These are phyloP conservation scores for Gadopsis marmoratus DNA, from an alignment of 2,797 vertebrate species.

Conservation along the genomic window DNA sequence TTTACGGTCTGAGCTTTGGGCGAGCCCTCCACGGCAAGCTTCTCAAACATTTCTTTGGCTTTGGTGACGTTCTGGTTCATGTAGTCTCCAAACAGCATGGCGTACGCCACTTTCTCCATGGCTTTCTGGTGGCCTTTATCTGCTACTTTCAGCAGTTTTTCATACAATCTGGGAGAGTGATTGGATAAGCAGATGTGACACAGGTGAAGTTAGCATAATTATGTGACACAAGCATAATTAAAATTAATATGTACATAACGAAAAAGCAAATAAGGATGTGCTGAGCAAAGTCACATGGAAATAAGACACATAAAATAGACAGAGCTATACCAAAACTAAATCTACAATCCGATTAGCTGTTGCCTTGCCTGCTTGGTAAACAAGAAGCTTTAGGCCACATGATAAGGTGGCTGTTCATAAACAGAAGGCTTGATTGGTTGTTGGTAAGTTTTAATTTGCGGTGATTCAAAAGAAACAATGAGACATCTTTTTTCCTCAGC, in stretches of 20 bases:
- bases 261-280: constrained; percentile 58
- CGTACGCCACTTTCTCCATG: constrained; percentile 96
- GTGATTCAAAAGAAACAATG: not conserved
- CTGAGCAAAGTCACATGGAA: not conserved
- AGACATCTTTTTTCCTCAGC: not conserved
- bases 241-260: constrained; percentile 20
- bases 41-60: constrained; percentile 94
- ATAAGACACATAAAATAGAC: constrained; percentile 6
- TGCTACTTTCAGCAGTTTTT: constrained; percentile 92
- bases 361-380: not conserved
- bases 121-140: constrained; percentile 93
- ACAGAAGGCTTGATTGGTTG: not conserved
- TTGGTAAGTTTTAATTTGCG: not conserved
- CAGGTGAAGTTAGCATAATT: not conserved
- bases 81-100: constrained; percentile 95
- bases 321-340: not conserved
- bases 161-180: constrained; percentile 87
- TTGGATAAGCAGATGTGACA: constrained; percentile 1
- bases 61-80: constrained; percentile 90
- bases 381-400: not conserved
- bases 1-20: constrained; percentile 95
- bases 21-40: constrained; percentile 92
- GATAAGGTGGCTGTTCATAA: not conserved
- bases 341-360: not conserved
- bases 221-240: not conserved